Evolutionary conservation across 2,797 vertebrate genomes (phyloP).

Genomic region (Labeo calbasu): DNA sequence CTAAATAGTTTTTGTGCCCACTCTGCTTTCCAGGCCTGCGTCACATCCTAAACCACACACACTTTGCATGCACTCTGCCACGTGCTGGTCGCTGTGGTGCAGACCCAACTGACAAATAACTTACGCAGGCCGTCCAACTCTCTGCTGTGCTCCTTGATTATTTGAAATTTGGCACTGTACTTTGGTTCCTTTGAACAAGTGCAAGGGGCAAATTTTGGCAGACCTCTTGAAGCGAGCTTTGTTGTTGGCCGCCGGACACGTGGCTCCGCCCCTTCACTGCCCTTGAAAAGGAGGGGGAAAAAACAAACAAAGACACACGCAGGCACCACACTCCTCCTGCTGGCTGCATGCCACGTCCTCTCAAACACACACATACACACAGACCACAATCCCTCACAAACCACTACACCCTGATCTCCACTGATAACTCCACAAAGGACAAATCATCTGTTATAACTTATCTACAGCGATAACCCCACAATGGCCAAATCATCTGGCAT

Average conservation of each 20-base stretch:
- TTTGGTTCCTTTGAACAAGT: constrained; percentile 40
- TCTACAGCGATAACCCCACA: constrained; percentile 78
- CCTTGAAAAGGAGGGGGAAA: constrained; percentile 58
- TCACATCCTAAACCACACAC: constrained; percentile 39
- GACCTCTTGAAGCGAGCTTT: constrained; percentile 58
- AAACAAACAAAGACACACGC: constrained; percentile 80
- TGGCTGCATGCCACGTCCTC: constrained; percentile 71
- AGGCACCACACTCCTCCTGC: constrained; percentile 70
- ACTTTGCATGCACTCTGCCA: constrained; percentile 50
- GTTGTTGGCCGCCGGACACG: constrained; percentile 62
- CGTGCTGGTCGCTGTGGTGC: constrained; percentile 22
- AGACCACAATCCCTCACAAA: constrained; percentile 55
- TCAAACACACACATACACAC: constrained; percentile 38
- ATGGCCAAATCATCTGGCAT: constrained; percentile 81
- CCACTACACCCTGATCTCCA: constrained; percentile 62
- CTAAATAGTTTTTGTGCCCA: background rate
- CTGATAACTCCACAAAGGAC: constrained; percentile 65
- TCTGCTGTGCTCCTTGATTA: constrained; percentile 43
- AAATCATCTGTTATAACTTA: constrained; percentile 72
- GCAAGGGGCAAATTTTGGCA: constrained; percentile 60
- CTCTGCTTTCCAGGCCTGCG: background rate
- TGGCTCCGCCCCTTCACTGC: constrained; percentile 68
- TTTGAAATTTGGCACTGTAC: constrained; percentile 47
- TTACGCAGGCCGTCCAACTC: constrained; percentile 3
- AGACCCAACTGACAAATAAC: constrained; percentile 37